Evolutionary conservation across 2,113 vertebrate species (phyloP).

Genomic region (Oncorhynchus clarkii): DNA sequence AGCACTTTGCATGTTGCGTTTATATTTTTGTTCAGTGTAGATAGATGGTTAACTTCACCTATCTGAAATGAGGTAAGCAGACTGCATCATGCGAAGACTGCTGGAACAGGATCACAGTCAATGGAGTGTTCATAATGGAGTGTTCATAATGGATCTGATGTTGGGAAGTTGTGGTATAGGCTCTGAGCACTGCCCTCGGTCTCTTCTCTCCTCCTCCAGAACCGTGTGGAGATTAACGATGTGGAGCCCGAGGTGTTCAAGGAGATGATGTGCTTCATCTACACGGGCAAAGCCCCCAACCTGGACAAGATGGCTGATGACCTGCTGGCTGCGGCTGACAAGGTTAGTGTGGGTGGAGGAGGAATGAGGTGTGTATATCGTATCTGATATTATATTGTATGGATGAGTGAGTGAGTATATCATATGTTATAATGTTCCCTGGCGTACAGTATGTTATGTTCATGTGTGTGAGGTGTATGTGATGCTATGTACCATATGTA

Average conservation of each 20-base stretch:
- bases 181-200: neutral
- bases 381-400: neutral
- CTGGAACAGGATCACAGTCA: too few relatives aligned
- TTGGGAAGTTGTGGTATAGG: too few relatives aligned
- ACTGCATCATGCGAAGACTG: too few relatives aligned
- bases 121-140: too few relatives aligned
- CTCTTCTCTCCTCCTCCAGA: constrained; percentile 64
- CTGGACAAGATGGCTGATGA: constrained; percentile 97
- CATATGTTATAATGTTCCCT: too few relatives aligned
- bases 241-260: constrained; percentile 95
- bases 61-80: too few relatives aligned
- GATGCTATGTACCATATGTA: constrained; percentile 1
- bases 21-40: too few relatives aligned
- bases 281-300: constrained; percentile 91
- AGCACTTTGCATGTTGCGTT: too few relatives aligned
- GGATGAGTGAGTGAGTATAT: constrained; percentile 13
- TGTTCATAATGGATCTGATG: too few relatives aligned
- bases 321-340: constrained; percentile 91
- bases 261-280: constrained; percentile 97
- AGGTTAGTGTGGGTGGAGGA: constrained; percentile 65
- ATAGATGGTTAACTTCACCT: too few relatives aligned
- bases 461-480: constrained; percentile 12
- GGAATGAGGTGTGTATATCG: too few relatives aligned
- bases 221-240: constrained; percentile 92
- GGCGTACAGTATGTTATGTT: neutral